Percentiles rank a stretch among this genome's conserved stretches.
Evolutionary conservation across 1,140 invertebrate genomes (phyloP).

Genomic region (Bombus terrestris): DNA sequence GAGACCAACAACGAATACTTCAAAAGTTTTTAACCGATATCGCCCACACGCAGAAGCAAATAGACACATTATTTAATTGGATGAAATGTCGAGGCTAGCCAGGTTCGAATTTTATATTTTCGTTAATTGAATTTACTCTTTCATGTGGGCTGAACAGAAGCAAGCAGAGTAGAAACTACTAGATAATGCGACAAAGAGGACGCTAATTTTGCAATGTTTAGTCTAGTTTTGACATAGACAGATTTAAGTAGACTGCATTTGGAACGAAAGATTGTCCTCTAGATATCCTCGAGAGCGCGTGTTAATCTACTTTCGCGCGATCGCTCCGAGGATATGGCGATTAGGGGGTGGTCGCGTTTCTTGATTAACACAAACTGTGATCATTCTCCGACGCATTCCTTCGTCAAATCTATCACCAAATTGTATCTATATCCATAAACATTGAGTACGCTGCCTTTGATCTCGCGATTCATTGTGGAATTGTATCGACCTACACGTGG

Average conservation of each 20-base stretch:
- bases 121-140: not conserved
- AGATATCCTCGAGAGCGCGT: not conserved
- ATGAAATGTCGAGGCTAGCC: not conserved
- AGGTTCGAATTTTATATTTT: not conserved
- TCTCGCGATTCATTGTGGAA: too few relatives aligned
- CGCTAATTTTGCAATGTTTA: too few relatives aligned
- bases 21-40: not conserved
- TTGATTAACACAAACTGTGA: not conserved
- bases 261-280: not conserved
- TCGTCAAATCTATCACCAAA: not conserved
- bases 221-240: too few relatives aligned
- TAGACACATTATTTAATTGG: too few relatives aligned
- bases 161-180: not conserved
- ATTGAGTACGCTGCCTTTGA: too few relatives aligned
- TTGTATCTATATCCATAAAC: too few relatives aligned
- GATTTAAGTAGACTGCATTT: too few relatives aligned
- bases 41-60: not conserved
- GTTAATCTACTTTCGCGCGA: not conserved
- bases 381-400: not conserved
- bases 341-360: not conserved
- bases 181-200: not conserved
- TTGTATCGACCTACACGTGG: too few relatives aligned
- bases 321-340: not conserved
- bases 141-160: accelerated
- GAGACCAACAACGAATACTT: not conserved